Conservation (phyloP, 2,888 invertebrate species). For the Agrotis exclamationis region DNA sequence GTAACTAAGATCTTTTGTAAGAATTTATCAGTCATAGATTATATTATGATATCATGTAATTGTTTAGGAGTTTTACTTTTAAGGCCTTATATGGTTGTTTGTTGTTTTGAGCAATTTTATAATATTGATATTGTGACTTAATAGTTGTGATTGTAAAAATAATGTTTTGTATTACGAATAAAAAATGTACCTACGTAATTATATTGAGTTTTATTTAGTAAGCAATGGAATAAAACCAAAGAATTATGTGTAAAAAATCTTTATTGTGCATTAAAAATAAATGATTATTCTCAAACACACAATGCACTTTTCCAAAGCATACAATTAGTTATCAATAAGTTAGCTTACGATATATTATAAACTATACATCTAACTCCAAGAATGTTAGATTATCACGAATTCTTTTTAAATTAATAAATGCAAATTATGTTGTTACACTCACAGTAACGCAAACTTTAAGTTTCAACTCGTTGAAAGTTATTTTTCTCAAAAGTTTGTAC, state of each 20-base stretch:
- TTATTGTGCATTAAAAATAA: slow-evolving; percentile 83
- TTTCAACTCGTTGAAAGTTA: slow-evolving; percentile 68
- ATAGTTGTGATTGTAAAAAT: slow-evolving; percentile 57
- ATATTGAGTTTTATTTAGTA: slow-evolving; percentile 16
- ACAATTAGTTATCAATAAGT: slow-evolving; percentile 75
- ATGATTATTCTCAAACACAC: slow-evolving; percentile 73
- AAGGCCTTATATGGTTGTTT: slow-evolving; percentile 30
- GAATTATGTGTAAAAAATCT: slow-evolving; percentile 75
- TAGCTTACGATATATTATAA: slow-evolving; percentile 70
- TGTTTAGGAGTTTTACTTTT: slow-evolving; percentile 25
- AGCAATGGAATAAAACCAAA: slow-evolving; percentile 35
- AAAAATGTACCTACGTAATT: slow-evolving; percentile 45
- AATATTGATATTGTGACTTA: slow-evolving; percentile 59
- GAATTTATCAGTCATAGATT: slow-evolving; percentile 54
- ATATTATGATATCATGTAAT: slow-evolving; percentile 14
- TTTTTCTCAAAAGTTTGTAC: slow-evolving; percentile 78
- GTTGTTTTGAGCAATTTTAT: slow-evolving; percentile 57
- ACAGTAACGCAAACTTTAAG: slow-evolving; percentile 75
- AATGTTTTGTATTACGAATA: slow-evolving; percentile 62
- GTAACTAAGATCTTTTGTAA: slow-evolving; percentile 43
- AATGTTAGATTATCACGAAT: slow-evolving; percentile 80
- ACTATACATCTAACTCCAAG: slow-evolving; percentile 61
- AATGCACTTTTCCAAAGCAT: slow-evolving; percentile 69
- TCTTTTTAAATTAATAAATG: slow-evolving; percentile 82
- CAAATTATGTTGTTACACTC: slow-evolving; percentile 70